Base-by-base conservation (phyloP, 2,888 invertebrate genomes). In the Caenorhabditis afra region DNA sequence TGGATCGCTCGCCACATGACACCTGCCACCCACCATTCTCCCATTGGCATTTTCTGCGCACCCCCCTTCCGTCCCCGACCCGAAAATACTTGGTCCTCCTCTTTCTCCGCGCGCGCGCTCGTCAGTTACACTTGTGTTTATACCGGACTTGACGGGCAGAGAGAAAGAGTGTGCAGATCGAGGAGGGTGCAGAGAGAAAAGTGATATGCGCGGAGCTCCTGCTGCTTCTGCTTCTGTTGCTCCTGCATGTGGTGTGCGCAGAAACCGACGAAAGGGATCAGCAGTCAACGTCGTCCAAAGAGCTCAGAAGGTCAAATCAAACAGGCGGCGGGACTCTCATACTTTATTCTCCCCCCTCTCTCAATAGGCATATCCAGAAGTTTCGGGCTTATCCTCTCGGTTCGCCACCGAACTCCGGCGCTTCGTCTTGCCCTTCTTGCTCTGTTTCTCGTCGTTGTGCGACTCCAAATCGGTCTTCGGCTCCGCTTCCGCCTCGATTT, bases 211-310 rank as follows among this genome's bases (percentile, higher is more conserved):
- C 29, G 29, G 29, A 29, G 29, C 29, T 29, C 4, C 29, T 29
- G 29, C 29, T 29, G 29, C 29, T 29, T 3, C 29, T 29, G 29
- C 29, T 7, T 3, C 61, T 70, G 70, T 61, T 29, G 29, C 29
- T 7, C 4, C 61, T 70, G 70, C 70, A 70, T 70, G 70, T 70
- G 70, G 70, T 61, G 70, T 61, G 70, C 70, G 70, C 70, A 7
- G 29, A n/a, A n/a, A n/a, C n/a, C n/a, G n/a, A n/a, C n/a, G n/a
- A n/a, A n/a, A n/a, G n/a, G 57, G 66, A 55, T 47, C n/a, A 39
- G 66, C 16, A 53, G 18, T 18, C 3, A n/a, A n/a, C n/a, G n/a
- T n/a, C n/a, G n/a, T n/a, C n/a, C n/a, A n/a, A n/a, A n/a, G n/a
- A n/a, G n/a, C n/a, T n/a, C n/a, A n/a, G n/a, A n/a, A n/a, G n/a